Percentiles rank a stretch among this genome's conserved stretches.
Evolutionary conservation across 1,140 invertebrate genomes (phyloP).

Genomic region (Penaeus vannamei): DNA sequence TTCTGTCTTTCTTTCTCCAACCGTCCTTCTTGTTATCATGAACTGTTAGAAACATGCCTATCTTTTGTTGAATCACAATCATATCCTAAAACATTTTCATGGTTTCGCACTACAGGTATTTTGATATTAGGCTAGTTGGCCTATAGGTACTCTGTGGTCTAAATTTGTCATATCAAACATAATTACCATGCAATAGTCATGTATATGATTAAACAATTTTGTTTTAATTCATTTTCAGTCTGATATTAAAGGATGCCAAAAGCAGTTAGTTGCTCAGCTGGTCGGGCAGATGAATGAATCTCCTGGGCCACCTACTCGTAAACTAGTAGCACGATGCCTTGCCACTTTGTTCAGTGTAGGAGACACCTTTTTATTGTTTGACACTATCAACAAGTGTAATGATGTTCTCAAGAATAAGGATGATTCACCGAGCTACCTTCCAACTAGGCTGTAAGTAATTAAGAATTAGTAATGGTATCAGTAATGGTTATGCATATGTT

Average conservation of each 20-base stretch:
- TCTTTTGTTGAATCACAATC: too few species aligned
- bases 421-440: conserved; percentile 94
- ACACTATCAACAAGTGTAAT: conserved; percentile 98
- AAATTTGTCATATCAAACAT: too few species aligned
- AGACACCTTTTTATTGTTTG: conserved; percentile 96
- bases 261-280: conserved; percentile 95
- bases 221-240: conserved; percentile 77
- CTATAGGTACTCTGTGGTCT: too few species aligned
- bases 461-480: too few species aligned
- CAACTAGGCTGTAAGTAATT: conserved; percentile 90
- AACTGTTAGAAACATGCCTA: too few species aligned
- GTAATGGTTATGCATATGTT: background rate
- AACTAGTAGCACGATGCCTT: conserved; percentile 92
- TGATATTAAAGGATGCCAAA: conserved; percentile 96
- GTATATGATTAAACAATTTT: conserved; percentile 20
- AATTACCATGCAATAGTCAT: too few species aligned
- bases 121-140: too few species aligned
- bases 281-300: conserved; percentile 86
- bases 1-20: too few species aligned
- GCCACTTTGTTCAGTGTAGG: conserved; percentile 97
- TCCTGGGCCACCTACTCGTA: conserved; percentile 92
- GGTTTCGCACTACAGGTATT: too few species aligned
- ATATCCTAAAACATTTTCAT: too few species aligned
- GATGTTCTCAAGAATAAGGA: conserved; percentile 97
- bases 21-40: too few species aligned